Conservation (phyloP, 2,797 vertebrate genomes). For the Helostoma temminkii region DNA sequence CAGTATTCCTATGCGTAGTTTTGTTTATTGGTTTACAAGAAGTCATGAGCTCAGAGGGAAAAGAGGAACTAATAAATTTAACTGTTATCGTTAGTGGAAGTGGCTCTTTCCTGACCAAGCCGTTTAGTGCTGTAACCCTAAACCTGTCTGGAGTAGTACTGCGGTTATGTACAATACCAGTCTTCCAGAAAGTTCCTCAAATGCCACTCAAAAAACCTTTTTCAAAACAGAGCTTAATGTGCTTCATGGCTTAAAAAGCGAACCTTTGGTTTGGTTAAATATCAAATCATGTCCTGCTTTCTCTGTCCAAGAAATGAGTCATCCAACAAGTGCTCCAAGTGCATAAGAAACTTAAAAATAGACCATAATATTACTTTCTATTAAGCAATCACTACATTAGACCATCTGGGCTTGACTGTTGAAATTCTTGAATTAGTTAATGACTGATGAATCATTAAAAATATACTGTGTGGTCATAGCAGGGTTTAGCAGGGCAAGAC, state of each 20-base stretch:
- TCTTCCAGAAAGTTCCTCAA: not conserved
- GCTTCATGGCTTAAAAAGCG: not conserved
- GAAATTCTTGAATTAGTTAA: not conserved
- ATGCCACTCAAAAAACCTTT: not conserved
- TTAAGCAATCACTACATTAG: not conserved
- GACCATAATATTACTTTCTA: not conserved
- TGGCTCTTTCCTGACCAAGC: not conserved
- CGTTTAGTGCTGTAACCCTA: not conserved
- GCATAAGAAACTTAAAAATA: not conserved
- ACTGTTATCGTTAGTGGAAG: not conserved
- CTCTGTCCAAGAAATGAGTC: not conserved
- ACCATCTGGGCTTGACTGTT: not conserved
- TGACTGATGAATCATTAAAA: not conserved
- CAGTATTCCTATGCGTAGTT: not conserved
- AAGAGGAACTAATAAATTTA: not conserved
- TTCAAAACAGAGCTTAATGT: not conserved
- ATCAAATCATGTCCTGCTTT: not conserved
- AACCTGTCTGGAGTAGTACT: not conserved
- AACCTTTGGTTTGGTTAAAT: slow-evolving; percentile 1
- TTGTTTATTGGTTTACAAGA: not conserved
- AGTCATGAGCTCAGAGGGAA: not conserved
- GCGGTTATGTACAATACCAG: not conserved
- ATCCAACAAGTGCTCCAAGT: not conserved
- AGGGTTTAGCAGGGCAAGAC: not conserved
- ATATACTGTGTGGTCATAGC: no score